phyloP scores from a whole-genome alignment of 2,797 vertebrate species.

The Anisognathus igniventris region DNA sequence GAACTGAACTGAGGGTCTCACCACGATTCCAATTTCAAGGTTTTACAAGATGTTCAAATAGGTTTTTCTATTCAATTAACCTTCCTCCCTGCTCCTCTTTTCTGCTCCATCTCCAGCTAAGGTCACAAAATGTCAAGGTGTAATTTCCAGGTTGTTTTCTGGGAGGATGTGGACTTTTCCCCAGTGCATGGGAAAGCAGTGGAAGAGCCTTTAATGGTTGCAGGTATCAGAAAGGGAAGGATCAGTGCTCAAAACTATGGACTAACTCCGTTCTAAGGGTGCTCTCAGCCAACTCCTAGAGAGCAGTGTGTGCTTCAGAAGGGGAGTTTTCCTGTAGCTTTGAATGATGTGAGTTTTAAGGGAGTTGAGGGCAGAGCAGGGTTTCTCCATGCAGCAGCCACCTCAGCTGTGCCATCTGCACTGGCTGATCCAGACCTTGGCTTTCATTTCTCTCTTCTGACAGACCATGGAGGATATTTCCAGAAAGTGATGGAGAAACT shows the following conservation, averaged over 20 bases:
- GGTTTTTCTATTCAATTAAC: neutral
- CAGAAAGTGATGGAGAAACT: neutral
- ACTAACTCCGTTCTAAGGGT: neutral
- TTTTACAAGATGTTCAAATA: neutral
- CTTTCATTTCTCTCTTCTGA: neutral
- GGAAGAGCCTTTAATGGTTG: neutral
- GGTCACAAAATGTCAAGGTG: neutral
- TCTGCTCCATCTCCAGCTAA: neutral
- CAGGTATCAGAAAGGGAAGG: neutral
- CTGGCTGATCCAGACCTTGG: neutral
- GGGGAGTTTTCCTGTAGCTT: neutral
- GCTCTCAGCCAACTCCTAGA: neutral
- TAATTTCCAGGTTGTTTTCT: neutral
- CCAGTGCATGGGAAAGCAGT: rapidly evolving
- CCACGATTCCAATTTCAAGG: rapidly evolving
- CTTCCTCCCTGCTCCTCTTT: neutral
- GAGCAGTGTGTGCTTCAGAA: rapidly evolving
- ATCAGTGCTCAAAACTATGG: neutral
- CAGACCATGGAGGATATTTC: neutral
- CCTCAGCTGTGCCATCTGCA: rapidly evolving
- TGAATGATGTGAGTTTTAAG: neutral
- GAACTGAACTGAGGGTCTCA: neutral
- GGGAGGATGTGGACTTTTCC: neutral
- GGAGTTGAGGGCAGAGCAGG: neutral
- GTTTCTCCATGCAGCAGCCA: neutral